Conservation (phyloP, 2,113 vertebrate species). For the Nothobranchius kuhntae region DNA sequence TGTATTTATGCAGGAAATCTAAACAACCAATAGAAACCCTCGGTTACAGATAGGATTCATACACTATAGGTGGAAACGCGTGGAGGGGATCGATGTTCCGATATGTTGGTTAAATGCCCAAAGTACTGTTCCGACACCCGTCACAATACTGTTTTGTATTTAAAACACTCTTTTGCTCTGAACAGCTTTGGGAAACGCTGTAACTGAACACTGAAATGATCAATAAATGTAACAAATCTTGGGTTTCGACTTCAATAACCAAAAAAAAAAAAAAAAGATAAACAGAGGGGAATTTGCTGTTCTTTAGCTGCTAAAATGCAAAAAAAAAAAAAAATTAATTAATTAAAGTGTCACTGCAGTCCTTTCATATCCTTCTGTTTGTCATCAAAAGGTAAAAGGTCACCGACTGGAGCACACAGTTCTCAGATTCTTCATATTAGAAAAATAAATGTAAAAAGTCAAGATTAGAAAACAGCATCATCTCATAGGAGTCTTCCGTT, state of each 20-base stretch:
- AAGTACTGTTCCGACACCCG: constrained; percentile 11
- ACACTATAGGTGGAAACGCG: constrained; percentile 8
- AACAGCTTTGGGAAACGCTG: constrained; percentile 24
- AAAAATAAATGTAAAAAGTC: constrained; percentile 69
- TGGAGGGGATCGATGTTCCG: background rate
- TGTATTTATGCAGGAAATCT: background rate
- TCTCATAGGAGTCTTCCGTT: constrained; percentile 58
- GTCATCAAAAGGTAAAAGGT: constrained; percentile 37
- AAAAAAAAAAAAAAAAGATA: background rate
- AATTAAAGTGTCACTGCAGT: constrained; percentile 25
- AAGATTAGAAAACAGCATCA: constrained; percentile 49
- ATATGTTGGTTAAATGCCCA: constrained; percentile 1
- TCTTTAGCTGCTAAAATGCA: constrained; percentile 27
- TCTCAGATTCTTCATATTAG: constrained; percentile 48
- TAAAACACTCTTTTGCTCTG: constrained; percentile 19
- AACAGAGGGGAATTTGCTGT: constrained; percentile 32
- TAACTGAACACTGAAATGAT: constrained; percentile 48
- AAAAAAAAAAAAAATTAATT: constrained; percentile 2
- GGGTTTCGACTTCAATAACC: constrained; percentile 6
- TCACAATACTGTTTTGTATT: constrained; percentile 49
- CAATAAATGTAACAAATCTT: background rate
- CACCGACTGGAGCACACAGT: constrained; percentile 56
- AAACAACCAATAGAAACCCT: constrained; percentile 6
- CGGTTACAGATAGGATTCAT: constrained; percentile 6
- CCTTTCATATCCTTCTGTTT: constrained; percentile 24